Evolutionary conservation across 2,888 invertebrate genomes (phyloP).

Genomic region (Perithous albicinctus): DNA sequence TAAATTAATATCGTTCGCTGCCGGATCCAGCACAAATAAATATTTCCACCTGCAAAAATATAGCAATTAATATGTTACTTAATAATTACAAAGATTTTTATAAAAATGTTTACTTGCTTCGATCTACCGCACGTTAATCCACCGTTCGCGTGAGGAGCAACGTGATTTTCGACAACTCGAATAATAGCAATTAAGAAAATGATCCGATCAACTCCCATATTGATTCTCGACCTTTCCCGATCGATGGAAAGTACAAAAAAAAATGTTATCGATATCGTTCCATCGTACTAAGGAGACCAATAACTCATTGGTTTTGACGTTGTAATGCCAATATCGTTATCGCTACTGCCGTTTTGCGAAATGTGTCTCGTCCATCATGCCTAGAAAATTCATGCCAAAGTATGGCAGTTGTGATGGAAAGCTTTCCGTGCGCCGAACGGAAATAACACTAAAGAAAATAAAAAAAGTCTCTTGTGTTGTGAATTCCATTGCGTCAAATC

Average conservation of each 20-base stretch:
- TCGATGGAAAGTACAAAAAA: slow-evolving; percentile 41
- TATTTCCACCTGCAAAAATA: slow-evolving; percentile 52
- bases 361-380: slow-evolving; percentile 45
- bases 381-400: slow-evolving; percentile 34
- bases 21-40: slow-evolving; percentile 46
- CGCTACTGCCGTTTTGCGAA: slow-evolving; percentile 22
- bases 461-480: not conserved
- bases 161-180: slow-evolving; percentile 25
- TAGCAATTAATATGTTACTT: not conserved
- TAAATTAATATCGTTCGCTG: slow-evolving; percentile 33
- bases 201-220: slow-evolving; percentile 54
- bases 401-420: slow-evolving; percentile 13
- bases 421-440: slow-evolving; percentile 9
- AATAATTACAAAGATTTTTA: not conserved
- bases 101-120: slow-evolving; percentile 44
- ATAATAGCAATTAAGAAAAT: slow-evolving; percentile 46
- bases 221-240: slow-evolving; percentile 35
- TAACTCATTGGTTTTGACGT: slow-evolving; percentile 48
- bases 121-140: slow-evolving; percentile 36
- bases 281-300: not conserved
- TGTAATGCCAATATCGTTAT: slow-evolving; percentile 51
- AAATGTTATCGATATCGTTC: slow-evolving; percentile 53
- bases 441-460: not conserved
- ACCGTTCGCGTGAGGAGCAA: not conserved
- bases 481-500: not conserved